A percentile compares a stretch with the other conserved stretches of the same genome.
Conservation (phyloP, 1,140 invertebrate genomes). For the Drosophila subpulchrella region DNA sequence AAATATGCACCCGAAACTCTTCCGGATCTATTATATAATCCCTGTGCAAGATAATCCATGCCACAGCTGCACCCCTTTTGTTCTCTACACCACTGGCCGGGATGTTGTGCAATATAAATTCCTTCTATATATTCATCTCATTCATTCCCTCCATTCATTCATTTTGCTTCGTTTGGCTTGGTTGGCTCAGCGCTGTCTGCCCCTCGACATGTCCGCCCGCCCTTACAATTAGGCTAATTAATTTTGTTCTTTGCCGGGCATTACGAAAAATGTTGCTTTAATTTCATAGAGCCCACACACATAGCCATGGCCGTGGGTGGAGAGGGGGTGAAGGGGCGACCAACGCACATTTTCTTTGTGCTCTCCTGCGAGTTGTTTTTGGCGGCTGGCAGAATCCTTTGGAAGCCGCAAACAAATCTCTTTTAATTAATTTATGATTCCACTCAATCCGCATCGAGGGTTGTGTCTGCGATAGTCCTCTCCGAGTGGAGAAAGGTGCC, state of each 20-base stretch:
- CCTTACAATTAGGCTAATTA: constrained; percentile 84
- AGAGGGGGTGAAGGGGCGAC: not conserved
- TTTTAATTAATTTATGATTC: constrained; percentile 84
- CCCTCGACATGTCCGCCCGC: constrained; percentile 49
- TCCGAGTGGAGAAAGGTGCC: constrained; percentile 6
- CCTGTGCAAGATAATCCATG: not conserved
- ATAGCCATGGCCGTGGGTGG: constrained; percentile 1
- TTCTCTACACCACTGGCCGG: constrained; percentile 27
- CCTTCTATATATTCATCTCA: constrained; percentile 69
- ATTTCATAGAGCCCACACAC: constrained; percentile 62
- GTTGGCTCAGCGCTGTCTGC: constrained; percentile 36
- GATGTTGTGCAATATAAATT: constrained; percentile 72
- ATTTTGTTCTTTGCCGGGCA: constrained; percentile 79
- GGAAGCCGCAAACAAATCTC: constrained; percentile 84
- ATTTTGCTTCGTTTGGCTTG: constrained; percentile 50
- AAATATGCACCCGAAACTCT: not conserved
- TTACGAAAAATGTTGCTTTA: constrained; percentile 83
- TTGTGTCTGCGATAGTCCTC: constrained; percentile 55
- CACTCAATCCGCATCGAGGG: constrained; percentile 81
- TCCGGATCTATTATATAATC: not conserved
- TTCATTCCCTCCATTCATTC: constrained; percentile 65
- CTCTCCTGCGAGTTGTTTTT: constrained; percentile 48
- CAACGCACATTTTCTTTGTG: constrained; percentile 78
- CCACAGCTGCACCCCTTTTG: constrained; percentile 6
- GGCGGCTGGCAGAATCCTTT: constrained; percentile 73